A percentile compares a stretch with the other conserved stretches of the same genome.
Conservation (phyloP, 2,797 vertebrate genomes). For the Cossypha polioptera region DNA sequence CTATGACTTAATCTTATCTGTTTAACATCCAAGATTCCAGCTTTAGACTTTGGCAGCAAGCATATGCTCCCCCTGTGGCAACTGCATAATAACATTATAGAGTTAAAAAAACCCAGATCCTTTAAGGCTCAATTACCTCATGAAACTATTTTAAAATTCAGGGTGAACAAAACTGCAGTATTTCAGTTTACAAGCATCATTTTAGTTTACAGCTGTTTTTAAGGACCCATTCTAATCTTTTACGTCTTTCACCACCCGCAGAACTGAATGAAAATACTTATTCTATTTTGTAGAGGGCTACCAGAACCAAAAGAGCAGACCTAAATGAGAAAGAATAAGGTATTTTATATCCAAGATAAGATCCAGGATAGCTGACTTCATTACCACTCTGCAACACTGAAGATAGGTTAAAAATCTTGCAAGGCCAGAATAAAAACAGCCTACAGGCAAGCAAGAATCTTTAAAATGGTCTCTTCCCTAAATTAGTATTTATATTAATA, state of each 20-base stretch:
- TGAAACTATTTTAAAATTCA: constrained; percentile 66
- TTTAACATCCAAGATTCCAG: constrained; percentile 67
- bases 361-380: background rate
- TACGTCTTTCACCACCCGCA: constrained; percentile 39
- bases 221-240: constrained; percentile 41
- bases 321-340: background rate
- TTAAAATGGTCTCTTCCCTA: background rate
- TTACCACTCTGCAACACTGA: background rate
- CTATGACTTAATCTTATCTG: constrained; percentile 71
- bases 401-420: background rate
- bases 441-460: background rate
- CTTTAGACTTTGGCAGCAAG: constrained; percentile 63
- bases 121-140: constrained; percentile 62
- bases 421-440: background rate
- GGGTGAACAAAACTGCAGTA: constrained; percentile 31
- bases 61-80: constrained; percentile 57
- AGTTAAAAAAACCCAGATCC: constrained; percentile 38
- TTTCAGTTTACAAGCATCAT: constrained; percentile 60
- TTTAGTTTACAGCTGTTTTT: constrained; percentile 59
- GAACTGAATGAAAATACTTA: constrained; percentile 50
- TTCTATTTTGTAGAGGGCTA: constrained; percentile 9
- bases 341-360: background rate
- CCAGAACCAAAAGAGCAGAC: background rate
- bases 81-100: constrained; percentile 58
- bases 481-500: background rate